Evolutionary conservation across 2,113 vertebrate genomes (phyloP).

Genomic region (Hoplias malabaricus): DNA sequence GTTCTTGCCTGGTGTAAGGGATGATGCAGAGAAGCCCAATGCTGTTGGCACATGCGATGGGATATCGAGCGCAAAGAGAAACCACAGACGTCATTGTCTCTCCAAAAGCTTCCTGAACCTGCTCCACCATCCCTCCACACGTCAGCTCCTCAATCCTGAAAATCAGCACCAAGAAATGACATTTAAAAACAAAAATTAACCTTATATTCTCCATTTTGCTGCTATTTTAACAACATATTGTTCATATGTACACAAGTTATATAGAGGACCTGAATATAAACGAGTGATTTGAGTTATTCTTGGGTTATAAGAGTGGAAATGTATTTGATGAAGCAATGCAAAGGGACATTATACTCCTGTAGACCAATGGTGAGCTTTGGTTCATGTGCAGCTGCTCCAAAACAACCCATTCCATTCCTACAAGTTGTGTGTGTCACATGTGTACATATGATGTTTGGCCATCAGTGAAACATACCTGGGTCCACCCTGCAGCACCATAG

Average conservation of each 20-base stretch:
- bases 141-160: slow-evolving; percentile 92
- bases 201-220: no score
- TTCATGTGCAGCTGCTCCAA: no score
- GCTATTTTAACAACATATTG: neutral
- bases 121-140: slow-evolving; percentile 97
- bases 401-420: no score
- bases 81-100: slow-evolving; percentile 99
- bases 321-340: no score
- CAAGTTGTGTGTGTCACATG: neutral
- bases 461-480: slow-evolving; percentile 80
- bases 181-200: no score
- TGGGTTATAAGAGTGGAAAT: no score
- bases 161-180: slow-evolving; percentile 30
- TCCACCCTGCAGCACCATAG: slow-evolving; percentile 96
- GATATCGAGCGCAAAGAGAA: slow-evolving; percentile 93
- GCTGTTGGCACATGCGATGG: slow-evolving; percentile 96
- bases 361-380: no score
- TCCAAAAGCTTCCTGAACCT: slow-evolving; percentile 96
- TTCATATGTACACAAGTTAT: neutral
- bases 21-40: slow-evolving; percentile 96
- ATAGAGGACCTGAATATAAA: no score
- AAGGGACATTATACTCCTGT: no score
- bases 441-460: neutral
- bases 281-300: no score
- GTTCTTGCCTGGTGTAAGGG: slow-evolving; percentile 88